A percentile compares a stretch with the other conserved stretches of the same genome.
Evolutionary conservation across 2,797 vertebrate genomes (phyloP).

Genomic region (Threskiornis aethiopicus): DNA sequence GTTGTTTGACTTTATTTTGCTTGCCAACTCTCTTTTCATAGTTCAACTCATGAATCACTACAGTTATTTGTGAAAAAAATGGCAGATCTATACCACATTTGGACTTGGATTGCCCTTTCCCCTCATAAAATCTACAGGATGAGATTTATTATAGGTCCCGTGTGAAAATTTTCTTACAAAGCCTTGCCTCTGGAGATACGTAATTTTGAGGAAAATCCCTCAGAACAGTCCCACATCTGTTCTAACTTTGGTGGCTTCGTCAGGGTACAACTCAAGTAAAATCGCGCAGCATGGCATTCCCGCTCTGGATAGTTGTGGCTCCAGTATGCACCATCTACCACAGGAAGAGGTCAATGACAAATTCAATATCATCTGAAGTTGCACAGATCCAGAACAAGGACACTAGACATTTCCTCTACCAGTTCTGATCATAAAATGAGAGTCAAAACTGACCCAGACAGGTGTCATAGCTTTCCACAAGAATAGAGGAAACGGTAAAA

Average conservation of each 20-base stretch:
- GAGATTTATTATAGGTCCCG: not conserved
- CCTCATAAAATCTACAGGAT: not conserved
- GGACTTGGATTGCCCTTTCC: not conserved
- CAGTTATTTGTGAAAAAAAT: not conserved
- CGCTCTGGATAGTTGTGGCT: rapidly evolving
- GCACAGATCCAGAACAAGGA: not conserved
- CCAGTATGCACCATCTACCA: not conserved
- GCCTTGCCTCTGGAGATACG: not conserved
- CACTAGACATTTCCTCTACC: not conserved
- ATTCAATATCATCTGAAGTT: not conserved
- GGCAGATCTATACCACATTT: not conserved
- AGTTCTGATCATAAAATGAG: not conserved
- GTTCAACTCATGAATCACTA: not conserved
- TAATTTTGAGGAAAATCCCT: not conserved
- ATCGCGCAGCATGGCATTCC: rapidly evolving
- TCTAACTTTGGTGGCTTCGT: not conserved
- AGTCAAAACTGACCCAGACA: not conserved
- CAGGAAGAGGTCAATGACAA: not conserved
- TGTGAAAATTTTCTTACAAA: not conserved
- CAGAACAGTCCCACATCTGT: not conserved
- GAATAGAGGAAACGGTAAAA: not conserved
- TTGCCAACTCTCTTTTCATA: not conserved
- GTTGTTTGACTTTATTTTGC: not conserved
- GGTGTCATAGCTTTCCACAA: not conserved
- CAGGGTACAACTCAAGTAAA: not conserved